Evolutionary conservation across 2,888 invertebrate genomes (phyloP), one percentile per base, ranked within the genome.

Genomic region (Macrophya alboannulata): DNA sequence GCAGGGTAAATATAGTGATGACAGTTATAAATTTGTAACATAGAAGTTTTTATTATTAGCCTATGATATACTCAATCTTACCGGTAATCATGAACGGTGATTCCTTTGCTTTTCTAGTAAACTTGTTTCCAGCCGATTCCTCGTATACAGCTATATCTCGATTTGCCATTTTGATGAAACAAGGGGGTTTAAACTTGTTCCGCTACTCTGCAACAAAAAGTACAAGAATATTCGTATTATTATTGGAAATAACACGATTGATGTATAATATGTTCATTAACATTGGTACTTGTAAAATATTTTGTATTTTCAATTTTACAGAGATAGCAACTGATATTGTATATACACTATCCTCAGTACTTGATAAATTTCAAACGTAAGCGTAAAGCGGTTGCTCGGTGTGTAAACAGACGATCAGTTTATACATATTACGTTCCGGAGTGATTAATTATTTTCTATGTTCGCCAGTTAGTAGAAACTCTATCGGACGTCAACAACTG

Each of bases 61-160:
- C 43, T 43, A 12, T 31, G 68, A 68, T 31, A 17, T 31, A 31
- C 6, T 8, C 1, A 59, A 31, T 68, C 95, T 95, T 94, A 97
- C 97, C 97, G 88, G 96, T 94, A 74, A 96, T 95, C 95, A 97
- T 96, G 91, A 97, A 96, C 0, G 97, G 97, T 1, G 96, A 95
- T 90, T 97, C 97, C 91, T 96, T 96, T 1, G 96, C 95, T 92
- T 97, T 97, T 87, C 95, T 95, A 0, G 95, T 94, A 68, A 97
- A 92, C 90, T 95, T 95, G 2, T 95, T 94, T 10, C 87, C 79
- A 4, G 94, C 90, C 84, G 83, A 17, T 71, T 83, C 83, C 6
- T 83, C 83, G 6, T 83, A 83, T 10, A 48, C 25, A 12, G 2
- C 17, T 9, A 83, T 1, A 8, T 37, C 15, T 37, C 12, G 31